Evolutionary conservation across 2,888 invertebrate species (phyloP), one percentile per base, ranked within the genome.

Genomic region (Yponomeuta evonymella): DNA sequence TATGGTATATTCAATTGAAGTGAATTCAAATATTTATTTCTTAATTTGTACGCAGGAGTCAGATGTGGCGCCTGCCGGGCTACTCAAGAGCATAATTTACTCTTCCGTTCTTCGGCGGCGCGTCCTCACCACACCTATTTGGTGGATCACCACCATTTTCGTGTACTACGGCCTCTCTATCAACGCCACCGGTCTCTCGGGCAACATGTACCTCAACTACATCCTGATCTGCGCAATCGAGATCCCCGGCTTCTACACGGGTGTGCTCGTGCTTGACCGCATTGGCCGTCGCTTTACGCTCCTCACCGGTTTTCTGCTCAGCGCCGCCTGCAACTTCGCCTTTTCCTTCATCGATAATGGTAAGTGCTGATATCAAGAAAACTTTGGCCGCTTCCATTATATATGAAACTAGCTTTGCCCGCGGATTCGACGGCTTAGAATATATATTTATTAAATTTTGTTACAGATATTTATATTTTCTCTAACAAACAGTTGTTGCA

Each of bases 161-260:
- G 94, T 96, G 12, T 97, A 96, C 86, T 96, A 96, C 78, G 97
- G 97, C 0, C 87, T 97, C 30, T 95, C 96, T n/a, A 90, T 97
- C 74, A 96, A 96, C 85, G 95, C 96, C 0, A 95, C 96, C 1
- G 92, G 94, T 1, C 87, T 97, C 58, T 94, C 94, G 6, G 96
- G 96, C 33, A 94, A 95, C 78, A 95, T 95, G 83, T 95, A 96
- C 81, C 79, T 95, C 6, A 97, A 96, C 85, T 97, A 78, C 79
- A 95, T 96, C 67, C 79, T 94, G 70, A 94, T 94, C 0, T 87
- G 93, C 1, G 83, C 93, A 29, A 93, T 95, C 30, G 96, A 96
- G 83, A 94, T 96, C 72, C 96, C 96, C 0, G 96, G 95, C 0
- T 95, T 94, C 81, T 86, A 93, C 74, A 79, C 94, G 36, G 94